Base-by-base conservation (phyloP, 2,888 invertebrate species). In the Gastracanthus pulcherrimus region DNA sequence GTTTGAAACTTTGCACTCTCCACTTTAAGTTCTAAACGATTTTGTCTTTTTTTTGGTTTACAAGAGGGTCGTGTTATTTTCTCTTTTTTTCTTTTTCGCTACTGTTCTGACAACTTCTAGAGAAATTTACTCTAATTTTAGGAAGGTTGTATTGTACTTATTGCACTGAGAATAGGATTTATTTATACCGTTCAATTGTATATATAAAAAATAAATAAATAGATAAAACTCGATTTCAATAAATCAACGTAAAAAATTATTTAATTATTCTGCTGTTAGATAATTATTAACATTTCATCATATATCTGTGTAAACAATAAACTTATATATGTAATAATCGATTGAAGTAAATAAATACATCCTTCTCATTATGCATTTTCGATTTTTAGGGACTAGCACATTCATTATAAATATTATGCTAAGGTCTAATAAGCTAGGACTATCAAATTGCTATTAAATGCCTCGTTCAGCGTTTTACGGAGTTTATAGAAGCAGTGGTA, bases 401-500 rank as follows among this genome's bases (percentile, higher is more conserved):
- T 74, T 31, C 16, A 74, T 34, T 62, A 70, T 69, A 64, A 69
- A 62, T 64, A 74, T 51, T 74, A 76, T 36, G 19, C 62, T 66
- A 67, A 66, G 13, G 16, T 81, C 76, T 81, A 81, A 66, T 48
- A 19, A 71, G 6, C 72, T 76, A 72, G 13, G n/a, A 71, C 71
- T 72, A 81, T 71, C 5, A 48, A 76, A 51, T 51, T 3, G 19
- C 26, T 72, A 55, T 29, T 1, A 55, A 76, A 67, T 77, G 48
- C 26, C 51, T 74, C 23, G 29, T 76, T 70, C 51, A 71, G 62
- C 38, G 38, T 62, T 38, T 45, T 13, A 19, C 19, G 36, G 11
- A 60, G 13, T n/a, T 60, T n/a, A 38, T n/a, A 29, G 2, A 34
- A 64, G 9, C 9, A 11, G n/a, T n/a, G n/a, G n/a, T n/a, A n/a